These are phyloP conservation scores for Torymus auratus DNA, from an alignment of 2,888 invertebrate species.

Conservation along the genomic window DNA sequence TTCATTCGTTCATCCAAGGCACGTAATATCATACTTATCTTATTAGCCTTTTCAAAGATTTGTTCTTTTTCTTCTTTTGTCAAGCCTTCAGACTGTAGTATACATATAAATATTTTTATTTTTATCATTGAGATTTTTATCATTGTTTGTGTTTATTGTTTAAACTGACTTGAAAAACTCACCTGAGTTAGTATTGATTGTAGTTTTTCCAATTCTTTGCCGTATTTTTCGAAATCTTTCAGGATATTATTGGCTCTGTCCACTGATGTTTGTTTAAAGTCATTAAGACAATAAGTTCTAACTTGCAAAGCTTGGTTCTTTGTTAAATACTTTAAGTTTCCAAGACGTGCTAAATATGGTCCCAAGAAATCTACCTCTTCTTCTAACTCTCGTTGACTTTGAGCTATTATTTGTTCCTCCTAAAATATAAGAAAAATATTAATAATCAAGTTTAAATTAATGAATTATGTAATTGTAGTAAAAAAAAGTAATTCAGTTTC, in stretches of 20 bases:
- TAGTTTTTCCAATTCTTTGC: slow-evolving; percentile 78
- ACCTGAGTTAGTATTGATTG: slow-evolving; percentile 79
- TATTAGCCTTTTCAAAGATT: slow-evolving; percentile 79
- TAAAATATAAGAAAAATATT: slow-evolving; percentile 64
- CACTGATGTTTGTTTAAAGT: slow-evolving; percentile 82
- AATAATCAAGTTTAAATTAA: slow-evolving; percentile 5
- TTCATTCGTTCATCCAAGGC: slow-evolving; percentile 81
- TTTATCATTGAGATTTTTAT: not conserved
- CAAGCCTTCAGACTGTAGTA: slow-evolving; percentile 75
- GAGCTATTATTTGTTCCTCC: slow-evolving; percentile 78
- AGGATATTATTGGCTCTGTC: slow-evolving; percentile 83
- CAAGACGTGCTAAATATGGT: slow-evolving; percentile 82
- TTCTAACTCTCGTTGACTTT: slow-evolving; percentile 81
- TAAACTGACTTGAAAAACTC: not conserved
- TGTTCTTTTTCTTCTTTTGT: slow-evolving; percentile 80
- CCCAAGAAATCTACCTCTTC: slow-evolving; percentile 81
- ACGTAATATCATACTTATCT: slow-evolving; percentile 77
- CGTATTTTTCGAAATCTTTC: slow-evolving; percentile 81
- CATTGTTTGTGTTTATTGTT: too few species aligned
- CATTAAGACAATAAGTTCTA: slow-evolving; percentile 81
- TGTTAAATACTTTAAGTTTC: slow-evolving; percentile 77
- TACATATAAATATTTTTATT: not conserved
- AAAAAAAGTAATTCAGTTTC: too few species aligned
- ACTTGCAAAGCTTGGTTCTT: slow-evolving; percentile 77
- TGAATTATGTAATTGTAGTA: too few species aligned